Percentiles rank a stretch among this genome's conserved stretches.
Conservation (phyloP, 2,888 invertebrate genomes). For the Nephrotoma guestfalica region DNA sequence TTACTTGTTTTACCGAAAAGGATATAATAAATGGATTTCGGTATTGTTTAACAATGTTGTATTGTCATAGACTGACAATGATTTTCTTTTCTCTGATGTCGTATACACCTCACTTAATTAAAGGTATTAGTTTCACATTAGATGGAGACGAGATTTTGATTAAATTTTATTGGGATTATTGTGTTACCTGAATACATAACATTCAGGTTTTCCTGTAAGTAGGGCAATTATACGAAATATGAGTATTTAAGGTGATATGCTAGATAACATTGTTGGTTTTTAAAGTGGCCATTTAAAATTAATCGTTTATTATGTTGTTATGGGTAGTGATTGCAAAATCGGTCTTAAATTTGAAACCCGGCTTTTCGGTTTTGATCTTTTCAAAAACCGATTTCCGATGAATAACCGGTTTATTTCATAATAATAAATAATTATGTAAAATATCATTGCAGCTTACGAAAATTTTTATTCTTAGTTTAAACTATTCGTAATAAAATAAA, state of each 20-base stretch:
- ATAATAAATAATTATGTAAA: too few species aligned
- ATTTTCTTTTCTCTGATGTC: neutral
- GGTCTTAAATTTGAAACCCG: too few species aligned
- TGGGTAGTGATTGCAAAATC: too few species aligned
- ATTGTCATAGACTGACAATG: neutral
- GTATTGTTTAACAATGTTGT: neutral
- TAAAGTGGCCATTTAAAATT: too few species aligned
- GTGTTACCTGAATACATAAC: neutral
- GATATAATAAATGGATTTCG: neutral
- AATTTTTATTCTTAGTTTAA: too few species aligned
- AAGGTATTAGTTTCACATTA: neutral
- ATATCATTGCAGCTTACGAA: too few species aligned
- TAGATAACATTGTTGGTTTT: too few species aligned
- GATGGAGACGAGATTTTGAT: neutral
- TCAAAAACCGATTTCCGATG: too few species aligned
- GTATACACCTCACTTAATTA: neutral
- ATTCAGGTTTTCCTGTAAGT: neutral
- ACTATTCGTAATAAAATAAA: too few species aligned
- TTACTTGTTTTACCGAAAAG: neutral
- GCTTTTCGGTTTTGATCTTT: too few species aligned
- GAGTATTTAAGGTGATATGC: neutral
- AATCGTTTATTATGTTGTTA: too few species aligned
- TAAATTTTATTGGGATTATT: neutral
- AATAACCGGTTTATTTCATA: too few species aligned
- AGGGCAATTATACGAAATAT: neutral